Percentiles rank a stretch among this genome's conserved stretches.
Conservation (phyloP, 2,797 vertebrate genomes). For the Acanthornis magna region DNA sequence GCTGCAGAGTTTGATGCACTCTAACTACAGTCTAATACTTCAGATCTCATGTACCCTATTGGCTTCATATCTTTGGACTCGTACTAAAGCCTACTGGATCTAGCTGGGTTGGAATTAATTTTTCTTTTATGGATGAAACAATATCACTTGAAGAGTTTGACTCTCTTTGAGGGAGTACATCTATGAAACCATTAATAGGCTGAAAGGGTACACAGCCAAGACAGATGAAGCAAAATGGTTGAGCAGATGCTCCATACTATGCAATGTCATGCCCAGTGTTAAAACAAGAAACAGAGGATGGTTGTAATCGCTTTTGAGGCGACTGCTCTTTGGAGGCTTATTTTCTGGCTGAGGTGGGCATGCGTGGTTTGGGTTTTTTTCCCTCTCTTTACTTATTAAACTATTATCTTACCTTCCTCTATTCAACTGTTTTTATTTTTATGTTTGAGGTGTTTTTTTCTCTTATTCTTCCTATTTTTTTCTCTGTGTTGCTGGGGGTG, state of each 20-base stretch:
- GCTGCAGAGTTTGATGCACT: neutral
- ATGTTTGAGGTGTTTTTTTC: neutral
- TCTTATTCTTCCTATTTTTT: neutral
- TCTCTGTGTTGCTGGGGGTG: neutral
- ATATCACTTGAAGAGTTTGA: neutral
- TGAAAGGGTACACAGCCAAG: neutral
- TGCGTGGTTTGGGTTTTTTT: neutral
- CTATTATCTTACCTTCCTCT: neutral
- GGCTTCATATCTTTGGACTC: neutral
- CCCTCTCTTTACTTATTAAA: no score
- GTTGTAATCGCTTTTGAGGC: neutral
- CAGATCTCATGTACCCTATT: neutral
- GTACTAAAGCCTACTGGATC: neutral
- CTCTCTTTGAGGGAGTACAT: neutral
- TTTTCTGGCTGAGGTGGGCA: rapidly evolving
- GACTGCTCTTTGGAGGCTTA: neutral
- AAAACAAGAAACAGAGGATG: neutral
- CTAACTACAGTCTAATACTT: neutral
- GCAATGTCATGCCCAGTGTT: neutral
- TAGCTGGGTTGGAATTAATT: neutral
- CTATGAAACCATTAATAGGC: neutral
- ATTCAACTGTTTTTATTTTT: neutral
- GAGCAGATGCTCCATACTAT: neutral
- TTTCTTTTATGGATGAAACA: neutral
- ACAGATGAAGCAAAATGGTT: neutral